phyloP scores from a whole-genome alignment of 2,113 vertebrate genomes.

The Narcine bancroftii region DNA sequence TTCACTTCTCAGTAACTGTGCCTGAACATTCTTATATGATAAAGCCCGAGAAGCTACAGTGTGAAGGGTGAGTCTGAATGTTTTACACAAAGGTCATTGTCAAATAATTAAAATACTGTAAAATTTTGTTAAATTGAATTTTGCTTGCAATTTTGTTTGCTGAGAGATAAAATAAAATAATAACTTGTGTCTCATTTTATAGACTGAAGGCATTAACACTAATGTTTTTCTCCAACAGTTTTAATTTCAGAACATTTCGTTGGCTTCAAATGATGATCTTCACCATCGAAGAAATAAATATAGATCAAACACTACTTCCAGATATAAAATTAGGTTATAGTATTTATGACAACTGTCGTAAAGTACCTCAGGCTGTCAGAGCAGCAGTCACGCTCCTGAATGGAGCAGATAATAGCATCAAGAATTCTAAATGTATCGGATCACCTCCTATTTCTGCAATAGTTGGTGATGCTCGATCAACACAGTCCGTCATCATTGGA shows the following conservation, averaged over 20 bases:
- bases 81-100: too few relatives aligned
- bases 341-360: constrained; percentile 28
- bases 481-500: constrained; percentile 9
- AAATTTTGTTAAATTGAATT: background rate
- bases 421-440: constrained; percentile 8
- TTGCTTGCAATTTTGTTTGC: background rate
- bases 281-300: constrained; percentile 23
- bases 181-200: background rate
- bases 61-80: constrained; percentile 23
- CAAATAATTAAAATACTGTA: background rate
- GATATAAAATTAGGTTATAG: constrained; percentile 12
- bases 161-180: background rate
- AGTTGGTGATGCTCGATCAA: constrained; percentile 28
- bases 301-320: constrained; percentile 21
- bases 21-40: constrained; percentile 44
- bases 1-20: constrained; percentile 52
- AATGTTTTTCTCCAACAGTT: background rate
- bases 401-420: background rate
- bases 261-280: constrained; percentile 35
- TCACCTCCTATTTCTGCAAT: constrained; percentile 22
- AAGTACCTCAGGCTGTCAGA: constrained; percentile 24
- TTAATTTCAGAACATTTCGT: constrained; percentile 35
- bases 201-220: background rate
- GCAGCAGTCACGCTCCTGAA: constrained; percentile 22
- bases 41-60: constrained; percentile 44